These are phyloP conservation scores for Boloria euphrosyne DNA, from an alignment of 2,888 invertebrate species.

Conservation along the genomic window DNA sequence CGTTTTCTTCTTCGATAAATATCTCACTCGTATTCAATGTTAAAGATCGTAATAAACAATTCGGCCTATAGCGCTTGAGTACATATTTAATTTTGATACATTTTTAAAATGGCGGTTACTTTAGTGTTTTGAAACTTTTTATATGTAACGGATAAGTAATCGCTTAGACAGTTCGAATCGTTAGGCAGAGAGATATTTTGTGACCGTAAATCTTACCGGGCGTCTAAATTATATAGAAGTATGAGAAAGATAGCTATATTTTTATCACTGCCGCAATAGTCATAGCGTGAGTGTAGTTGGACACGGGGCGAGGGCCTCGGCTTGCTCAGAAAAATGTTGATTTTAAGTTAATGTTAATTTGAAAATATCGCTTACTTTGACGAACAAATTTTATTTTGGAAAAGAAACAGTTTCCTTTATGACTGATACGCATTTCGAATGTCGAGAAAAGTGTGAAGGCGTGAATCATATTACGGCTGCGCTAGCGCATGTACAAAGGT, in stretches of 20 bases:
- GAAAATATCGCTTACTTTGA: conserved; percentile 20
- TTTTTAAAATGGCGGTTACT: conserved; percentile 37
- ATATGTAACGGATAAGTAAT: conserved; percentile 30
- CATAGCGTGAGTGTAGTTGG: conserved; percentile 42
- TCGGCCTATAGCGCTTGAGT: conserved; percentile 67
- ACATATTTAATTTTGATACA: conserved; percentile 59
- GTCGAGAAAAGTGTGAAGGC: conserved; percentile 50
- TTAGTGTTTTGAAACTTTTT: conserved; percentile 37
- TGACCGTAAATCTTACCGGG: conserved; percentile 52
- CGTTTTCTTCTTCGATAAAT: conserved; percentile 18
- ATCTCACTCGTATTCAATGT: conserved; percentile 48
- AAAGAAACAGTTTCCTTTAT: conserved; percentile 31
- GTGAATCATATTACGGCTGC: conserved; percentile 75
- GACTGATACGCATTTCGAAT: conserved; percentile 32
- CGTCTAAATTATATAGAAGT: conserved; percentile 54
- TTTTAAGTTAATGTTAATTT: conserved; percentile 44
- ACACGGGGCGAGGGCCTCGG: conserved; percentile 37
- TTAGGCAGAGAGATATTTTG: conserved; percentile 73
- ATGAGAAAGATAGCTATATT: conserved; percentile 62
- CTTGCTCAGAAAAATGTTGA: conserved; percentile 51
- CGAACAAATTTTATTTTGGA: conserved; percentile 33
- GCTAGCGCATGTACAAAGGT: conserved; percentile 42
- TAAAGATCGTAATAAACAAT: conserved; percentile 16
- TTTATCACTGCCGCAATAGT: conserved; percentile 77
- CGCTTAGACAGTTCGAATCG: conserved; percentile 51